Evolutionary conservation across 2,888 invertebrate species (phyloP).

Genomic region (Melanotus villosus): DNA sequence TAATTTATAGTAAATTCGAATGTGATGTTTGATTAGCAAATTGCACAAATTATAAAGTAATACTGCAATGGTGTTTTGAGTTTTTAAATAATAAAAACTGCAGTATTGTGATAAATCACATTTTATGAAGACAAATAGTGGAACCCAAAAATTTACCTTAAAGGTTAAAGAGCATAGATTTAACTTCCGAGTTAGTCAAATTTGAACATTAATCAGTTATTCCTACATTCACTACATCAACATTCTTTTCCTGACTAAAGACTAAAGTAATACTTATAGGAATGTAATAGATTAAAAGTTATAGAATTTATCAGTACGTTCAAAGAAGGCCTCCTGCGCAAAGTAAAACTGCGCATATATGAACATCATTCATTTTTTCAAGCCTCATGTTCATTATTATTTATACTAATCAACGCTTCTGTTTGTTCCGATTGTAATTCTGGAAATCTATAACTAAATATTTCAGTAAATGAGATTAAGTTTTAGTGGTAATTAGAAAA

Average conservation of each 20-base stretch:
- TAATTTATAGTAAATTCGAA: too few relatives aligned
- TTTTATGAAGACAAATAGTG: not conserved
- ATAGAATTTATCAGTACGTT: conserved; percentile 31
- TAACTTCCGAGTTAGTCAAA: not conserved
- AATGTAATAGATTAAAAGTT: conserved; percentile 16
- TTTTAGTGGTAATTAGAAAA: too few relatives aligned
- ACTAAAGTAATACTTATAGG: conserved; percentile 25
- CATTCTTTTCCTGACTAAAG: conserved; percentile 3
- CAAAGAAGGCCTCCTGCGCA: conserved; percentile 21
- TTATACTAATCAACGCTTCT: conserved; percentile 77
- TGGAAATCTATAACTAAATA: conserved; percentile 70
- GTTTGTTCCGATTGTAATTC: conserved; percentile 79
- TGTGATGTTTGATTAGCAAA: too few relatives aligned
- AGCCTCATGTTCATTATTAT: conserved; percentile 73
- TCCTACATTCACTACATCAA: not conserved
- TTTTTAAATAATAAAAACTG: not conserved
- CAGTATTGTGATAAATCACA: not conserved
- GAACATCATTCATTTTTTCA: conserved; percentile 57
- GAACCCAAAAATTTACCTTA: not conserved
- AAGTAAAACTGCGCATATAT: conserved; percentile 1
- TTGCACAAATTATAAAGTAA: too few relatives aligned
- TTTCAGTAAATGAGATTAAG: too few relatives aligned
- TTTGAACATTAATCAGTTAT: not conserved
- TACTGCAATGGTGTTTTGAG: not conserved
- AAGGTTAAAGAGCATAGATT: not conserved